These are phyloP conservation scores for Dermochelys coriacea DNA, from an alignment of 2,797 vertebrate species.

Conservation along the genomic window DNA sequence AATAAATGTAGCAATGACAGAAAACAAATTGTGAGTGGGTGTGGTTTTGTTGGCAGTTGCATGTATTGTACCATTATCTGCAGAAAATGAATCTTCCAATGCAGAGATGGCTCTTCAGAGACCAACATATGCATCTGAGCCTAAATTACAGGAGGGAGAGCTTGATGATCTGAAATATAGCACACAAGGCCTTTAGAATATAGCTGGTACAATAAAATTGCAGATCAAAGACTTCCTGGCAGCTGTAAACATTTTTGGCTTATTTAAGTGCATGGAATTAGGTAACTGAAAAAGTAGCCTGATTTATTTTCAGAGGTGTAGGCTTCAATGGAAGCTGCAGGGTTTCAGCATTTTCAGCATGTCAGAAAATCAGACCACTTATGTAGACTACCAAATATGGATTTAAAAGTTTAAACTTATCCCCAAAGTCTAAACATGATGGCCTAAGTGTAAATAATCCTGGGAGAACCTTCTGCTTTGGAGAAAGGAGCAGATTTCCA, in stretches of 20 bases:
- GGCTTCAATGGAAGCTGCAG: background rate
- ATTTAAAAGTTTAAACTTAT: background rate
- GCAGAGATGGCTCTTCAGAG: slow-evolving; percentile 25
- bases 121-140: background rate
- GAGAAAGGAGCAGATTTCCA: background rate
- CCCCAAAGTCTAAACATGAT: background rate
- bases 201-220: background rate
- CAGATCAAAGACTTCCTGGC: background rate
- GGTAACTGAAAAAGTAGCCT: background rate
- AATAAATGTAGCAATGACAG: background rate
- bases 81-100: slow-evolving; percentile 41
- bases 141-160: background rate
- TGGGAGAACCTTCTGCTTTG: background rate
- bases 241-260: background rate
- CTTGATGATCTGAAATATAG: background rate
- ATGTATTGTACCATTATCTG: slow-evolving; percentile 12
- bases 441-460: rapidly evolving
- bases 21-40: background rate
- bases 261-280: background rate
- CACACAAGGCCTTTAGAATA: background rate
- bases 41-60: background rate
- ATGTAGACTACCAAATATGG: background rate
- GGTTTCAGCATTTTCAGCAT: background rate
- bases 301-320: background rate
- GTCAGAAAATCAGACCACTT: background rate